phyloP scores from a whole-genome alignment of 1,140 invertebrate genomes.

The Drosophila navojoa region DNA sequence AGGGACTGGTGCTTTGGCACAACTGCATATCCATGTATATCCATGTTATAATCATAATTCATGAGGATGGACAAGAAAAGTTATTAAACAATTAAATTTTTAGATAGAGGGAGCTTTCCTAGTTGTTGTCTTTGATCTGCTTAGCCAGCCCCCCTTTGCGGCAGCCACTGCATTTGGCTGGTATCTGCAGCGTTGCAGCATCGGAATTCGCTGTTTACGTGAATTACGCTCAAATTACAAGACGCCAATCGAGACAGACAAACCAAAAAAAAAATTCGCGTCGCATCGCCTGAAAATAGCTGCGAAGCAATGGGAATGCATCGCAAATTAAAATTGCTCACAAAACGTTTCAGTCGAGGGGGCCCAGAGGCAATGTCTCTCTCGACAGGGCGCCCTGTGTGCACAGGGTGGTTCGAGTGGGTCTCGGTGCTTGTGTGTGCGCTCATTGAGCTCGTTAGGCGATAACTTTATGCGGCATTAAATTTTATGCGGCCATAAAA shows the following conservation, averaged over 20 bases:
- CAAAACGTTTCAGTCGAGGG: constrained; percentile 47
- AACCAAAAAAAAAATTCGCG: constrained; percentile 10
- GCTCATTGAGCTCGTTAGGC: constrained; percentile 72
- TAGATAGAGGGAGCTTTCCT: too few relatives aligned
- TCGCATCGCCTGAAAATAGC: constrained; percentile 69
- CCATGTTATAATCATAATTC: too few relatives aligned
- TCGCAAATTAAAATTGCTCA: constrained; percentile 76
- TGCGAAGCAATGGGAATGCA: constrained; percentile 70
- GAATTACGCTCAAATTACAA: constrained; percentile 80
- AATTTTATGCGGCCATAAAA: constrained; percentile 81
- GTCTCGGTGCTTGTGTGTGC: constrained; percentile 21
- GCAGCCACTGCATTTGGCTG: constrained; percentile 33
- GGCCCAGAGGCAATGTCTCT: not conserved
- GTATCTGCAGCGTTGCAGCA: constrained; percentile 12
- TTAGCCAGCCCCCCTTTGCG: not conserved
- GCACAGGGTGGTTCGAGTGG: constrained; percentile 26
- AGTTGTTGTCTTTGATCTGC: too few relatives aligned
- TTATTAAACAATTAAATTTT: too few relatives aligned
- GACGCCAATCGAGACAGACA: constrained; percentile 35
- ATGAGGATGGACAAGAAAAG: too few relatives aligned
- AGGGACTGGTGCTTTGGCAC: too few relatives aligned
- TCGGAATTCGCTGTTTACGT: constrained; percentile 65
- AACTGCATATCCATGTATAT: too few relatives aligned
- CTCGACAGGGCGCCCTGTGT: constrained; percentile 18
- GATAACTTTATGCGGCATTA: constrained; percentile 81